These are phyloP conservation scores for Helicoverpa assulta DNA, from an alignment of 2,888 invertebrate genomes.

Conservation along the genomic window DNA sequence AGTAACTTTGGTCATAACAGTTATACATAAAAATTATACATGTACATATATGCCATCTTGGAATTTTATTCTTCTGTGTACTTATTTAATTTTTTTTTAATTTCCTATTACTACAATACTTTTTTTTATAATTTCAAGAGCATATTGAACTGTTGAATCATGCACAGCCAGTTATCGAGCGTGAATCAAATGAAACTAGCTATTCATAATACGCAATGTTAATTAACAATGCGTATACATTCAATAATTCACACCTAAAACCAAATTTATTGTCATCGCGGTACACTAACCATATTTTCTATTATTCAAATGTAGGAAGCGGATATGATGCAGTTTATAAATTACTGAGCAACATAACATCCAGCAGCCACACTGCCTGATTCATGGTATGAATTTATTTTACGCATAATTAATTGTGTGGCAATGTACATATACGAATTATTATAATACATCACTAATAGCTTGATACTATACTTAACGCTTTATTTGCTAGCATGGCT, in stretches of 20 bases:
- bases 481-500: constrained; percentile 28
- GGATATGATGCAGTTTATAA: constrained; percentile 64
- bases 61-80: too few species aligned
- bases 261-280: constrained; percentile 58
- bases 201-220: constrained; percentile 23
- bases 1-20: too few species aligned
- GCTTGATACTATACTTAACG: constrained; percentile 5
- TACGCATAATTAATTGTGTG: constrained; percentile 55
- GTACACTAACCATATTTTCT: constrained; percentile 60
- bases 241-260: constrained; percentile 62
- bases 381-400: constrained; percentile 55
- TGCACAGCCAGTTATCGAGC: constrained; percentile 20
- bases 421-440: constrained; percentile 37
- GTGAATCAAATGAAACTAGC: constrained; percentile 41
- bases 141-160: constrained; percentile 6
- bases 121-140: background rate
- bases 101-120: too few species aligned
- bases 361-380: constrained; percentile 48
- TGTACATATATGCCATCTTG: too few species aligned
- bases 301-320: constrained; percentile 63
- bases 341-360: constrained; percentile 57
- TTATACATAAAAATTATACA: too few species aligned
- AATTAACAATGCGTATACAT: constrained; percentile 53
- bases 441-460: constrained; percentile 23
- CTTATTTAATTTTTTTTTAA: too few species aligned